phyloP scores from a whole-genome alignment of 2,113 vertebrate genomes.

The Terrapene triunguis region DNA sequence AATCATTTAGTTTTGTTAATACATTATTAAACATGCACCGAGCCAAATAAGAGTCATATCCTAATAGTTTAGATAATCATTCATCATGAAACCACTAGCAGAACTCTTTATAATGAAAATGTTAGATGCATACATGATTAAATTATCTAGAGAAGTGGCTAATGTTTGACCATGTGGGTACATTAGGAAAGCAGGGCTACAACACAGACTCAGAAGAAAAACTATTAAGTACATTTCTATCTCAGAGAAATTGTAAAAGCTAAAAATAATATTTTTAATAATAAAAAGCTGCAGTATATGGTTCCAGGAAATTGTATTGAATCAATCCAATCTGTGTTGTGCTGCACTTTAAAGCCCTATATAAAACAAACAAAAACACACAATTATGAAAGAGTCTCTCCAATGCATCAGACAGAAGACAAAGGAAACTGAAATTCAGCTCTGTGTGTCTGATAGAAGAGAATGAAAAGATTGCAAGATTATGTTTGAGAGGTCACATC shows the following conservation, averaged over 20 bases:
- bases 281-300: constrained; percentile 12
- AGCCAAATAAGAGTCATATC: constrained; percentile 56
- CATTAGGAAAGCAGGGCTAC: constrained; percentile 38
- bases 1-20: constrained; percentile 53
- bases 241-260: constrained; percentile 33
- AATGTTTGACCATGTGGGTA: constrained; percentile 67
- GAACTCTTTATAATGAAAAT: constrained; percentile 58
- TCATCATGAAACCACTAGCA: constrained; percentile 54
- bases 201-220: neutral
- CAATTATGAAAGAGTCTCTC: constrained; percentile 53
- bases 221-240: constrained; percentile 28
- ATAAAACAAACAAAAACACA: constrained; percentile 30
- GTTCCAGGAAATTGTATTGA: constrained; percentile 59
- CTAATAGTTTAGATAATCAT: constrained; percentile 11
- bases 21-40: constrained; percentile 56
- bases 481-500: constrained; percentile 32
- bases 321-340: constrained; percentile 40
- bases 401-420: constrained; percentile 36
- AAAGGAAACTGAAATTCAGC: constrained; percentile 68
- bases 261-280: constrained; percentile 59
- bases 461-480: constrained; percentile 44
- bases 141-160: constrained; percentile 65
- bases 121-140: constrained; percentile 37
- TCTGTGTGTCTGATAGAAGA: constrained; percentile 11
- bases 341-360: constrained; percentile 1